Evolutionary conservation across 2,888 invertebrate genomes (phyloP).

Genomic region (Lasioglossum villosulum): DNA sequence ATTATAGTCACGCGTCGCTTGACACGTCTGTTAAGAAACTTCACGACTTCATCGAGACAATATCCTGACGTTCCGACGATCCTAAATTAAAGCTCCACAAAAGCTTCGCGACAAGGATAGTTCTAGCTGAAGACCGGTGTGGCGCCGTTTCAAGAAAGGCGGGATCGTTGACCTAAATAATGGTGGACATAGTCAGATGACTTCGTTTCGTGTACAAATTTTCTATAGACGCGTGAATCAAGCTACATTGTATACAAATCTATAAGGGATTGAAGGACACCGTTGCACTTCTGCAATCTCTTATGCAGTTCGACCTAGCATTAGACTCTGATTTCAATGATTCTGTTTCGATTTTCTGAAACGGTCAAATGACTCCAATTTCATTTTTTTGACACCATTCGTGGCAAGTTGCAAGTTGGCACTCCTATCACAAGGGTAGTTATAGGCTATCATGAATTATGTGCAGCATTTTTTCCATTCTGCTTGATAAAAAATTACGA

Average conservation of each 20-base stretch:
- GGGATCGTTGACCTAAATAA: slow-evolving; percentile 28
- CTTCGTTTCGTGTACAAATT: background rate
- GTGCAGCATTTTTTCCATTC: background rate
- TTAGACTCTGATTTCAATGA: background rate
- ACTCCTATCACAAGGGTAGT: background rate
- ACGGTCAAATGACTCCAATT: background rate
- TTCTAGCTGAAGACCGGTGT: background rate
- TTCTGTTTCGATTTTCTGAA: background rate
- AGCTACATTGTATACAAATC: background rate
- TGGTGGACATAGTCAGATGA: background rate
- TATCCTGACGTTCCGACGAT: background rate
- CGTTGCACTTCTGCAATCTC: background rate
- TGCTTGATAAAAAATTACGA: background rate
- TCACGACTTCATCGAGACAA: background rate
- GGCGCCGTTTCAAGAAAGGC: slow-evolving; percentile 46
- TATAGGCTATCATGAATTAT: background rate
- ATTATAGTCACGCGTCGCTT: background rate
- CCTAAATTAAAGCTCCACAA: slow-evolving; percentile 13
- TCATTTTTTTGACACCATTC: background rate
- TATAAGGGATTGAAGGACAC: background rate
- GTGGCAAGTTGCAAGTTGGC: background rate
- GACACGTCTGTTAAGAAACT: background rate
- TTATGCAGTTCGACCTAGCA: background rate
- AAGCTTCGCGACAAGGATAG: background rate
- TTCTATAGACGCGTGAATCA: background rate